Percentiles rank a stretch among this genome's conserved stretches.
phyloP scores from a whole-genome alignment of 1,140 invertebrate species.

The Drosophila rhopaloa region DNA sequence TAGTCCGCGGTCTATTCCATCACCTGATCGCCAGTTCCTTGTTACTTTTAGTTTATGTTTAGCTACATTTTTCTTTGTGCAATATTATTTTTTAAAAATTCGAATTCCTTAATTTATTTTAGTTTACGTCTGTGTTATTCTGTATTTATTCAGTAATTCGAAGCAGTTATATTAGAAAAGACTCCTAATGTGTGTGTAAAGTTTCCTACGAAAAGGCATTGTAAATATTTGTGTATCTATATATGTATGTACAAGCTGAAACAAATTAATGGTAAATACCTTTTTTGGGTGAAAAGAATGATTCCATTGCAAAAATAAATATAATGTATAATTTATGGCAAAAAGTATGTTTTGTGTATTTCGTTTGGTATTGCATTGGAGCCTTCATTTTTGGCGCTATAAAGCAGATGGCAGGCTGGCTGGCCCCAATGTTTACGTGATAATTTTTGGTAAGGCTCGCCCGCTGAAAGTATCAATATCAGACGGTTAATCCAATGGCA shows the following conservation, averaged over 20 bases:
- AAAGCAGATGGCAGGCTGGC: constrained; percentile 53
- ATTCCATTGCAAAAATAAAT: constrained; percentile 59
- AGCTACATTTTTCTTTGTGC: constrained; percentile 27
- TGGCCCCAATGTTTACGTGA: constrained; percentile 51
- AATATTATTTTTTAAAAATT: constrained; percentile 34
- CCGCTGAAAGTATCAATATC: constrained; percentile 55
- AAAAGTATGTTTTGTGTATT: constrained; percentile 24
- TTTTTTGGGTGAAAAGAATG: constrained; percentile 44
- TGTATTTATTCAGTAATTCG: constrained; percentile 11
- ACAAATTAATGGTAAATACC: constrained; percentile 6
- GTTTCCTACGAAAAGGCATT: constrained; percentile 19
- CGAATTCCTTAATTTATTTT: constrained; percentile 23
- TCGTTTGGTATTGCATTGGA: constrained; percentile 45
- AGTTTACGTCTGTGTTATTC: constrained; percentile 5
- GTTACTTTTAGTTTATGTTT: constrained; percentile 7
- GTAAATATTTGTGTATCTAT: constrained; percentile 44
- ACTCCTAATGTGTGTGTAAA: constrained; percentile 1
- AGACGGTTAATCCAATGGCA: constrained; percentile 28
- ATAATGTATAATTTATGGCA: constrained; percentile 54
- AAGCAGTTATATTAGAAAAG: constrained; percentile 11
- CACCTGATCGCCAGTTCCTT: constrained; percentile 37
- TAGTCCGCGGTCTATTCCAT: constrained; percentile 46
- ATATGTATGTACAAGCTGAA: constrained; percentile 12
- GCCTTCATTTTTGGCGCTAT: constrained; percentile 40
- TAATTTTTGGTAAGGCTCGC: constrained; percentile 38